Evolutionary conservation across 2,888 invertebrate genomes (phyloP), one percentile per base, ranked within the genome.

Genomic region (Geotrupes spiniger): DNA sequence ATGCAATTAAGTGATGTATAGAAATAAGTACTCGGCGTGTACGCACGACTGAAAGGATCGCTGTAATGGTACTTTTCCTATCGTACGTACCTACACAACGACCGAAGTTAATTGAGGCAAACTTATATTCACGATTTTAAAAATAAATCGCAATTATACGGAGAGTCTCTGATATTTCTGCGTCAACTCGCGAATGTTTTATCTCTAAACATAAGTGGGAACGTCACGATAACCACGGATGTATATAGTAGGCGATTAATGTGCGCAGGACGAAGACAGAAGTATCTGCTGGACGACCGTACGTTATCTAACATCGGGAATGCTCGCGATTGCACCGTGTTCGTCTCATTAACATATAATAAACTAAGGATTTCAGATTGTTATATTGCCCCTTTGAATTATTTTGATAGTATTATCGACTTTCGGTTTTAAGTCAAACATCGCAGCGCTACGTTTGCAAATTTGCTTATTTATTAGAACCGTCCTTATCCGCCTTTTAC

Each of bases 141-240:
- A 55, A 55, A 55, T 55, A 55, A 57, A 56, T 57, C 49, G 55
- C 57, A 57, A 57, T 57, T 57, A 58, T 56, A 53, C 53, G 51
- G 51, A 53, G 47, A 44, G 49, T 44, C 47, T 49, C 51, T 46
- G 54, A 56, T 55, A 58, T 56, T 54, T 51, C 54, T 53, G 39
- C 53, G 53, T 53, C 54, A 50, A 38, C 42, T 49, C 9, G 21
- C 29, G 51, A 42, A 52, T 54, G 49, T 51, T 51, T 58, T 54
- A 58, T 58, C 57, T 52, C 45, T 39, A 42, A 53, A 51, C 49
- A 47, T 53, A 53, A 53, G 49, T 53, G 53, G 53, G 40, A 49
- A 38, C 49, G 53, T 52, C 51, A 53, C 51, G 49, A 49, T 43
- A 40, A 45, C 38, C 11, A 49, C 40, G 48, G 46, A 45, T 43